phyloP scores from a whole-genome alignment of 1,140 invertebrate genomes.

The Atta texana region DNA sequence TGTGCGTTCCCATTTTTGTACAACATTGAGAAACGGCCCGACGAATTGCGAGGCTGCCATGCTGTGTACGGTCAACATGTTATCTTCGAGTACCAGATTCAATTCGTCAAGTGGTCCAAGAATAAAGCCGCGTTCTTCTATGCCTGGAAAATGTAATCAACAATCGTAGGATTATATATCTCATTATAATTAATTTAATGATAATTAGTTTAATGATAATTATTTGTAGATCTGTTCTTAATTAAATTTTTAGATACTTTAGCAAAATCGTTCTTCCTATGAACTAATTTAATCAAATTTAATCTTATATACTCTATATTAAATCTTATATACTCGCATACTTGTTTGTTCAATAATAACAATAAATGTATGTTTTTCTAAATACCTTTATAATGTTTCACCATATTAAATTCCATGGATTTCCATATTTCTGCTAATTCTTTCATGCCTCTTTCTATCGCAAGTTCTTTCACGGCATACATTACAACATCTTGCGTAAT shows the following conservation, averaged over 20 bases:
- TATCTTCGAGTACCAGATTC: constrained; percentile 93
- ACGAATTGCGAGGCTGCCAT: constrained; percentile 96
- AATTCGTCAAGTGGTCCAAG: constrained; percentile 94
- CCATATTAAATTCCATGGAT: constrained; percentile 90
- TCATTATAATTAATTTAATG: neutral
- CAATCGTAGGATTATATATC: neutral
- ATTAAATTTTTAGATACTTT: too few relatives aligned
- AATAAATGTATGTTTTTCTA: neutral
- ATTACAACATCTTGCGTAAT: constrained; percentile 94
- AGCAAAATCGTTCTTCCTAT: too few relatives aligned
- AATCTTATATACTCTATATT: neutral
- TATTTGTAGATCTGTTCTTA: too few relatives aligned
- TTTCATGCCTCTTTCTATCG: constrained; percentile 94
- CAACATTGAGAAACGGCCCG: constrained; percentile 92
- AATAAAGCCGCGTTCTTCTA: constrained; percentile 89
- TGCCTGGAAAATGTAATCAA: constrained; percentile 79
- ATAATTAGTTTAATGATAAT: too few relatives aligned
- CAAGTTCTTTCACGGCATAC: constrained; percentile 94
- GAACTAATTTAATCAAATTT: too few relatives aligned
- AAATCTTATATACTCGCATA: neutral
- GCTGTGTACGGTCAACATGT: constrained; percentile 95
- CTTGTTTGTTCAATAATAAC: neutral
- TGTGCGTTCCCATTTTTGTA: constrained; percentile 94
- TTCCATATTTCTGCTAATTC: constrained; percentile 93
- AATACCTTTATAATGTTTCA: constrained; percentile 88